Conservation (phyloP, 1,140 invertebrate species). For the Formica selysi region DNA sequence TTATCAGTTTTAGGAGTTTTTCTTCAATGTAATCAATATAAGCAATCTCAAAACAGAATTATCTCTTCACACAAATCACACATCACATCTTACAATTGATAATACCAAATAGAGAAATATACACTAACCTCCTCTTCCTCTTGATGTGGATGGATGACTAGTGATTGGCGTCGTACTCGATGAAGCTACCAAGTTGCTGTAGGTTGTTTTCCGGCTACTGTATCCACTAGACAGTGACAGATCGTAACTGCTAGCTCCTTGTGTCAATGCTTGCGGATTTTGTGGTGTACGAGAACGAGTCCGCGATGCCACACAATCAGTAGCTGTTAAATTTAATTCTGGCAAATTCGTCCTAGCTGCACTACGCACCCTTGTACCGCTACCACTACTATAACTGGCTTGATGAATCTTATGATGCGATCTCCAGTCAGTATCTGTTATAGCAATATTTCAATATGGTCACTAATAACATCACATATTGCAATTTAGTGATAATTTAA, state of each 20-base stretch:
- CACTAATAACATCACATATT: constrained; percentile 13
- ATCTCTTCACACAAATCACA: constrained; percentile 67
- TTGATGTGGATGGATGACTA: constrained; percentile 84
- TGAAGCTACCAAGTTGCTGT: constrained; percentile 76
- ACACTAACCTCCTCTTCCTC: constrained; percentile 83
- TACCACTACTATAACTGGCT: constrained; percentile 78
- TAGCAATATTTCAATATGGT: constrained; percentile 40
- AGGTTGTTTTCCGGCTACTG: constrained; percentile 78
- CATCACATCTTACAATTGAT: constrained; percentile 70
- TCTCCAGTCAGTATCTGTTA: constrained; percentile 82
- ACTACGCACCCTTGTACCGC: constrained; percentile 78
- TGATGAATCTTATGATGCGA: constrained; percentile 82
- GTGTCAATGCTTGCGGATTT: constrained; percentile 78
- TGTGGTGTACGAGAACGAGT: constrained; percentile 84
- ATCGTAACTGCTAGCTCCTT: constrained; percentile 75
- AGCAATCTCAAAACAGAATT: constrained; percentile 47
- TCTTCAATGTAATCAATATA: constrained; percentile 27
- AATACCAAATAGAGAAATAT: constrained; percentile 43
- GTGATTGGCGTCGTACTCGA: constrained; percentile 76
- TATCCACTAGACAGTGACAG: constrained; percentile 75
- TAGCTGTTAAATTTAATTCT: constrained; percentile 80
- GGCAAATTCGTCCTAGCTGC: constrained; percentile 73
- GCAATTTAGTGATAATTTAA: constrained; percentile 29
- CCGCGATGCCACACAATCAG: constrained; percentile 84
- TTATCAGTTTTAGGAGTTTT: constrained; percentile 33